Percentiles rank a stretch among this genome's conserved stretches.
Evolutionary conservation across 2,797 vertebrate genomes (phyloP).

Genomic region (Bradypus variegatus): DNA sequence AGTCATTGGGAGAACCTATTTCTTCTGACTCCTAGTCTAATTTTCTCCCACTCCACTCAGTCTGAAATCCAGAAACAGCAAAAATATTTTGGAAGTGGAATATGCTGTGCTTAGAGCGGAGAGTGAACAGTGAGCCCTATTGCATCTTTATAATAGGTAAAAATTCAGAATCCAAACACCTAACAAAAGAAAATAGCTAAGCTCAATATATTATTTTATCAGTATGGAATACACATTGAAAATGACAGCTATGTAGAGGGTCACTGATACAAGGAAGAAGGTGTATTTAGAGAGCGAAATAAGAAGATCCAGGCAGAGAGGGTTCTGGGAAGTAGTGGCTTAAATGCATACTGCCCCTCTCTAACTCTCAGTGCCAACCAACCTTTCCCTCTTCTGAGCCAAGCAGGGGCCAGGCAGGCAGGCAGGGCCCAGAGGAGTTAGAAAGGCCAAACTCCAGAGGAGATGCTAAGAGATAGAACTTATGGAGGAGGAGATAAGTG

Average conservation of each 20-base stretch:
- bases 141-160: not conserved
- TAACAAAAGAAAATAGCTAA: constrained; percentile 26
- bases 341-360: not conserved
- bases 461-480: not conserved
- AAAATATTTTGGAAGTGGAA: not conserved
- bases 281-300: not conserved
- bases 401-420: not conserved
- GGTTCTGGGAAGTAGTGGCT: not conserved
- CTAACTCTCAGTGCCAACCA: not conserved
- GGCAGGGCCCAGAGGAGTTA: not conserved
- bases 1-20: not conserved
- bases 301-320: not conserved
- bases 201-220: not conserved
- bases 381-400: not conserved
- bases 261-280: not conserved
- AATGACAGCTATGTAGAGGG: not conserved
- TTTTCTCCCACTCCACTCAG: not conserved
- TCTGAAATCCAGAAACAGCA: constrained; percentile 26
- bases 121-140: not conserved
- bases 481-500: not conserved
- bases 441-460: not conserved
- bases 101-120: not conserved
- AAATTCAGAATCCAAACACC: not conserved
- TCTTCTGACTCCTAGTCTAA: not conserved
- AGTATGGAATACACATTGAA: not conserved